These are phyloP conservation scores for Sitobion miscanthi DNA, from an alignment of 1,140 invertebrate species.

Conservation along the genomic window DNA sequence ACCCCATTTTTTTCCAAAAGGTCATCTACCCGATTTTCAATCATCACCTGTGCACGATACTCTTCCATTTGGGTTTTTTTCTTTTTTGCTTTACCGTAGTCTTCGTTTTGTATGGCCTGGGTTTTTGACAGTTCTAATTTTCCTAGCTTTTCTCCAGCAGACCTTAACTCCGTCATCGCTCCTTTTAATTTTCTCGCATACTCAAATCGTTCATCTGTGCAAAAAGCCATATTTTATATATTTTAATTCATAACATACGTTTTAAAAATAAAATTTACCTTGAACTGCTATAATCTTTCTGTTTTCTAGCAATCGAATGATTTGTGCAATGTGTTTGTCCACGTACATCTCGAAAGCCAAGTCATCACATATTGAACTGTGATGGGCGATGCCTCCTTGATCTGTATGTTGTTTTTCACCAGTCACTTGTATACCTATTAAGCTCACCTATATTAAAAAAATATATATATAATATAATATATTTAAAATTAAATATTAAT, in stretches of 20 bases:
- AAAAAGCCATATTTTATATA: neutral
- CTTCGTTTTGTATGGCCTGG: constrained; percentile 87
- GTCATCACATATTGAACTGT: constrained; percentile 87
- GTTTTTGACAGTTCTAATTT: constrained; percentile 90
- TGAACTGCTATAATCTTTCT: constrained; percentile 85
- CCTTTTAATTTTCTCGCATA: constrained; percentile 89
- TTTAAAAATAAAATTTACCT: constrained; percentile 62
- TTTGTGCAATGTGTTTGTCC: constrained; percentile 86
- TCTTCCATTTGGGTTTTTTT: constrained; percentile 90
- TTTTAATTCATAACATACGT: neutral
- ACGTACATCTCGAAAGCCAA: constrained; percentile 98
- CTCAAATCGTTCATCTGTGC: constrained; percentile 85
- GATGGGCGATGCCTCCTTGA: constrained; percentile 60
- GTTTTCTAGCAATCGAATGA: constrained; percentile 85
- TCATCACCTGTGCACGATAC: constrained; percentile 74
- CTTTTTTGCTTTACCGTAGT: constrained; percentile 85
- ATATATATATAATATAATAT: neutral
- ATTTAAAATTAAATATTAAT: constrained; percentile 12
- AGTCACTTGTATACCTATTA: constrained; percentile 79
- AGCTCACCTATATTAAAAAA: constrained; percentile 67
- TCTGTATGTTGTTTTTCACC: constrained; percentile 67
- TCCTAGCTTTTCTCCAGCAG: constrained; percentile 86
- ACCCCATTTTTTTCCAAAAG: constrained; percentile 82
- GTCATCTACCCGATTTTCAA: constrained; percentile 73
- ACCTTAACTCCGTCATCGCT: constrained; percentile 80